Percentiles rank a stretch among this genome's conserved stretches.
These are phyloP conservation scores for Tachuris rubrigastra DNA, from an alignment of 2,113 vertebrate species.

Conservation along the genomic window DNA sequence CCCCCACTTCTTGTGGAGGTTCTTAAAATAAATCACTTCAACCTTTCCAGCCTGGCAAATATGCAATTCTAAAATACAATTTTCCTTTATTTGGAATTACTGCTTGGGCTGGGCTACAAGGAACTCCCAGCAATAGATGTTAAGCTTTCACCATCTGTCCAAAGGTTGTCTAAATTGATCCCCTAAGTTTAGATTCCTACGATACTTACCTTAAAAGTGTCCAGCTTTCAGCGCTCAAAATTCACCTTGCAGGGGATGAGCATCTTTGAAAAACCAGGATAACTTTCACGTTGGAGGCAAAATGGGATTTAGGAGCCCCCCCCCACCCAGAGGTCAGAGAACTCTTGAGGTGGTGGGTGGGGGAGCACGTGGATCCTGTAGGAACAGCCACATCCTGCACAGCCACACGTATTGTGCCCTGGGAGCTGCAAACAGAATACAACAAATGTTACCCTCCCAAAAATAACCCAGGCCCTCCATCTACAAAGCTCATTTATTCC, in stretches of 20 bases:
- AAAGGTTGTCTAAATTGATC: constrained; percentile 4
- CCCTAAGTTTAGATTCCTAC: background rate
- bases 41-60: constrained; percentile 34
- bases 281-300: background rate
- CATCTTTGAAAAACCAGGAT: background rate
- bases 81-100: background rate
- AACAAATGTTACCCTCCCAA: constrained; percentile 48
- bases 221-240: background rate
- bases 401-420: background rate
- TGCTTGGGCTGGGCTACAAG: background rate
- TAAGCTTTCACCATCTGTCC: constrained; percentile 39
- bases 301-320: background rate
- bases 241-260: background rate
- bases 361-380: constrained; percentile 13
- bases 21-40: constrained; percentile 51
- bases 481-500: constrained; percentile 11
- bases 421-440: background rate
- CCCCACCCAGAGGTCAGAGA: background rate
- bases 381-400: constrained; percentile 19
- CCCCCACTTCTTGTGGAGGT: background rate
- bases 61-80: background rate
- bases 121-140: background rate
- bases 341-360: background rate
- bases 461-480: constrained; percentile 36
- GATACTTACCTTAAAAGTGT: background rate